Conservation (phyloP, 2,888 invertebrate genomes). For the Habroteleia sp. region DNA sequence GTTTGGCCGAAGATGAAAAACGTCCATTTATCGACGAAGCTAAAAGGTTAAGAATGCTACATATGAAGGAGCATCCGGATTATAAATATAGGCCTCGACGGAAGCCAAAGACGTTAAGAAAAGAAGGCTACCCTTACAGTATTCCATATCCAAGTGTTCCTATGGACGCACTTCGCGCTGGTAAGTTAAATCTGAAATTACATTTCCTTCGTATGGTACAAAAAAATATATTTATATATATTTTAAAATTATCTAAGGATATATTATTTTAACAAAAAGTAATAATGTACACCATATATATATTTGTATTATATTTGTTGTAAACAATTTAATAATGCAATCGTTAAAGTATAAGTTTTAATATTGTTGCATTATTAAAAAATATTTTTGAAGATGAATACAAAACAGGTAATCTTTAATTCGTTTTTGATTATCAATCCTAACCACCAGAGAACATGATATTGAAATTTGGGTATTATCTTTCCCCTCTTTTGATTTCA, state of each 20-base stretch:
- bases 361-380: no score
- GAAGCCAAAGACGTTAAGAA: slow-evolving; percentile 93
- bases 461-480: neutral
- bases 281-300: no score
- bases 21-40: slow-evolving; percentile 99
- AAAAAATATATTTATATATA: no score
- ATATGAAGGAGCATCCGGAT: slow-evolving; percentile 97
- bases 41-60: slow-evolving; percentile 94
- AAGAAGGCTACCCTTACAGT: slow-evolving; percentile 95
- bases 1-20: slow-evolving; percentile 95
- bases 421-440: no score
- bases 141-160: slow-evolving; percentile 95
- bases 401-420: no score
- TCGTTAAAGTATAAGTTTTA: no score
- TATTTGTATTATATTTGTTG: no score
- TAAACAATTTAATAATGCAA: no score
- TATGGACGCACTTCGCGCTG: slow-evolving; percentile 93
- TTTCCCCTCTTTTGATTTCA: neutral
- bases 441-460: neutral
- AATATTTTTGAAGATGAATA: no score
- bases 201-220: no score
- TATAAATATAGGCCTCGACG: slow-evolving; percentile 95
- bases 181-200: slow-evolving; percentile 82
- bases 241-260: no score
- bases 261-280: no score